These are phyloP conservation scores for Mongoloraphidia duomilia DNA, from an alignment of 2,888 invertebrate genomes.

Conservation along the genomic window DNA sequence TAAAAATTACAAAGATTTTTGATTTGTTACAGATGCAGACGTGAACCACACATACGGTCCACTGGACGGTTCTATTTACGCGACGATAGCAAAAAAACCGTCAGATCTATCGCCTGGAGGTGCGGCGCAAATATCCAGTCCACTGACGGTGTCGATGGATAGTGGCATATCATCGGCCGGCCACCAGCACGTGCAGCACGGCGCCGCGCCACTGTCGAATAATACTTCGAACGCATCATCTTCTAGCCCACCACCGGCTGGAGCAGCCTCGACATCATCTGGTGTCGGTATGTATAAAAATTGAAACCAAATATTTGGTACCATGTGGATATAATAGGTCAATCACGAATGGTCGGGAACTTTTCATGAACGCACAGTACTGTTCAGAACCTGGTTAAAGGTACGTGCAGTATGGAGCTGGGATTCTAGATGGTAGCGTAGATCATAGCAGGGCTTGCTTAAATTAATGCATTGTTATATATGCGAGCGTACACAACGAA, in stretches of 20 bases:
- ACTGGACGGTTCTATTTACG: constrained; percentile 82
- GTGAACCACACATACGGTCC: constrained; percentile 70
- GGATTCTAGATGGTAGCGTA: no score
- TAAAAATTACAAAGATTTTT: not conserved
- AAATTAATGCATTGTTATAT: no score
- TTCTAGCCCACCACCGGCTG: constrained; percentile 28
- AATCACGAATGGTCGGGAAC: no score
- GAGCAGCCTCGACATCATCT: no score
- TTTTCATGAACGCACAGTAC: no score
- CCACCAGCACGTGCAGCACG: constrained; percentile 38
- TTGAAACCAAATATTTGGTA: no score
- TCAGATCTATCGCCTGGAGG: constrained; percentile 25
- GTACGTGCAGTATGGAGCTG: no score
- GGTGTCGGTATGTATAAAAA: no score
- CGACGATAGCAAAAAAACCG: constrained; percentile 42
- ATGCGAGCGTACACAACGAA: no score
- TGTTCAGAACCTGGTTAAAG: no score
- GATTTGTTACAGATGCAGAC: constrained; percentile 37
- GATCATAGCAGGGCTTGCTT: no score
- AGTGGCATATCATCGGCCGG: constrained; percentile 76
- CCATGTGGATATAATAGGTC: no score
- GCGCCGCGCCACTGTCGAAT: constrained; percentile 22
- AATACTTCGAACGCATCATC: constrained; percentile 25
- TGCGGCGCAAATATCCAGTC: constrained; percentile 37
- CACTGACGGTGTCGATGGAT: constrained; percentile 79